Percentiles rank a stretch among this genome's conserved stretches.
Evolutionary conservation across 2,797 vertebrate species (phyloP).

Genomic region (Urophycis tenuis): DNA sequence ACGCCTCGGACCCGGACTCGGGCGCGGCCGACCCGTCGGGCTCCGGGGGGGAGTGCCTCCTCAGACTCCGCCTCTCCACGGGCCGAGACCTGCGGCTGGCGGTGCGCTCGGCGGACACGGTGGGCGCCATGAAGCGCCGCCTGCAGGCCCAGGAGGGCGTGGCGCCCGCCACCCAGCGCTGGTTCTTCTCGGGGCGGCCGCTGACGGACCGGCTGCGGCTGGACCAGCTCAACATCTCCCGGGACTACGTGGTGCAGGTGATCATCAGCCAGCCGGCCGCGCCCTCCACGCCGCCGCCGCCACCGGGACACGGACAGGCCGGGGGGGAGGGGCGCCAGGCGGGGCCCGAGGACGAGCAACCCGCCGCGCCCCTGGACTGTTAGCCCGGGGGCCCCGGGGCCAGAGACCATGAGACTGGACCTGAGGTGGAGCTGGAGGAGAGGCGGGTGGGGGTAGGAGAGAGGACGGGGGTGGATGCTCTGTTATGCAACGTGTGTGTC

Average conservation of each 20-base stretch:
- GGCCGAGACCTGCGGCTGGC: constrained; percentile 88
- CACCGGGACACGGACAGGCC: constrained; percentile 34
- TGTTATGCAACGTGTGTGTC: background rate
- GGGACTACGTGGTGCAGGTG: constrained; percentile 98
- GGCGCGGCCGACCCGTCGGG: constrained; percentile 62
- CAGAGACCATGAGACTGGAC: constrained; percentile 5
- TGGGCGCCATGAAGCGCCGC: constrained; percentile 93
- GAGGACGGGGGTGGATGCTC: constrained; percentile 20
- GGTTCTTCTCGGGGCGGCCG: constrained; percentile 97
- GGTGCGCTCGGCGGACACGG: constrained; percentile 88
- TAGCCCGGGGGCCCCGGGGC: constrained; percentile 57
- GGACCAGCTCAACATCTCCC: constrained; percentile 96
- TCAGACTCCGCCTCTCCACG: constrained; percentile 91
- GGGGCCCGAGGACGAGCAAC: constrained; percentile 43
- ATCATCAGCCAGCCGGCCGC: constrained; percentile 89
- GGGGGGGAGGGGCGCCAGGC: constrained; percentile 29
- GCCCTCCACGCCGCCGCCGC: constrained; percentile 11
- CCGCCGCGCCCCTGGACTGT: constrained; percentile 78
- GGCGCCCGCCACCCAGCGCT: constrained; percentile 81
- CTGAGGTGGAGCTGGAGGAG: constrained; percentile 19
- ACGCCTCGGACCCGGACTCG: constrained; percentile 80
- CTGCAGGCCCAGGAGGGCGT: constrained; percentile 85
- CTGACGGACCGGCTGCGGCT: constrained; percentile 94
- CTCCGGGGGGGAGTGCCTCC: constrained; percentile 85
- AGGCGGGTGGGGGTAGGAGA: constrained; percentile 21